A percentile compares a stretch with the other conserved stretches of the same genome.
phyloP scores from a whole-genome alignment of 2,888 invertebrate species.

The Acleris literana region DNA sequence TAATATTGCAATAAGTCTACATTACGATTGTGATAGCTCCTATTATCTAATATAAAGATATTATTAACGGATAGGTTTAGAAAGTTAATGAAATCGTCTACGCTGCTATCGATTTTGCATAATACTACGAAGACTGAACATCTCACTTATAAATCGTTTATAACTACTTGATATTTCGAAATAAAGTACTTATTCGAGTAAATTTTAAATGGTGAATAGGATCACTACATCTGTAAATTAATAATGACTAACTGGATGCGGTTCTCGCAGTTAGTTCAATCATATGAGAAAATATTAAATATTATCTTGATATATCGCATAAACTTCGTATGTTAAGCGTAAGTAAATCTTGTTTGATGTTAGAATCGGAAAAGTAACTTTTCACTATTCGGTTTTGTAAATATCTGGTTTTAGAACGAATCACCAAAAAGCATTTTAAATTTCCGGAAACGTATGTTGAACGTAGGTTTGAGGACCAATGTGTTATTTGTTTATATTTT shows the following conservation, averaged over 20 bases:
- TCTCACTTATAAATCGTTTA: constrained; percentile 51
- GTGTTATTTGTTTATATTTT: constrained; percentile 34
- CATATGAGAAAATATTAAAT: constrained; percentile 4
- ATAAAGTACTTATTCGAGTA: constrained; percentile 67
- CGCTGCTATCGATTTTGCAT: constrained; percentile 51
- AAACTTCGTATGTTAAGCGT: too few species aligned
- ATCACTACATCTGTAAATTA: constrained; percentile 16
- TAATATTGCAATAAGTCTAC: constrained; percentile 59
- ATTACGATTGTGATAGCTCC: constrained; percentile 60
- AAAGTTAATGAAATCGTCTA: constrained; percentile 9
- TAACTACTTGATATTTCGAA: constrained; percentile 58
- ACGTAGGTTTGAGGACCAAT: constrained; percentile 45
- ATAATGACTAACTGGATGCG: constrained; percentile 14
- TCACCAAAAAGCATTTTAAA: constrained; percentile 2
- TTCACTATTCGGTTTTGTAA: not conserved
- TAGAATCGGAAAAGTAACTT: too few species aligned
- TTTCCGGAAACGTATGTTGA: constrained; percentile 5
- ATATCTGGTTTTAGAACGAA: constrained; percentile 3
- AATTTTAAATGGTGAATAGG: constrained; percentile 34
- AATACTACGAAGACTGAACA: constrained; percentile 70
- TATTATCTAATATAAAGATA: constrained; percentile 45
- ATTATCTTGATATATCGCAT: too few species aligned
- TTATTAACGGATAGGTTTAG: constrained; percentile 15
- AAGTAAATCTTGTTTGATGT: too few species aligned
- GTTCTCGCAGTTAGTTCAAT: constrained; percentile 13